Evolutionary conservation across 2,113 vertebrate genomes (phyloP), one percentile per base, ranked within the genome.

Genomic region (Syngnathus scovelli): DNA sequence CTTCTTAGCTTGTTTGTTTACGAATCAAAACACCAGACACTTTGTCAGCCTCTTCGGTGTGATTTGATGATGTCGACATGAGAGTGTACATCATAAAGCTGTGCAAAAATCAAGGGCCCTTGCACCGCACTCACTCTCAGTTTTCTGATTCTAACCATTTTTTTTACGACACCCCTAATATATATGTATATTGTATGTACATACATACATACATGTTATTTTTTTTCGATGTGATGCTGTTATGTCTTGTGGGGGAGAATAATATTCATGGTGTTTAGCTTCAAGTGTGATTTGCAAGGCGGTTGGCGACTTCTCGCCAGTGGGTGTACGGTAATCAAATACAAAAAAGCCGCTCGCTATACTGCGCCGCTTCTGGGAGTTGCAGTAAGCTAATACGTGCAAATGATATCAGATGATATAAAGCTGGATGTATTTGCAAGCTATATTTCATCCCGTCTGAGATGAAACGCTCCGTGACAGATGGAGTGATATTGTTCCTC

Each of bases 401-500:
- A 56, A 74, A 79, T 87, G 79, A 87, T 79, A 71, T 76, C 77
- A 56, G 75, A 79, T 87, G 79, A 87, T 79, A 71, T 76, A 77
- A 74, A 72, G 77, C 77, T 84, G 83, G 86, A 85, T 86, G 79
- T 83, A 67, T 85, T 82, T 78, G 68, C 5, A 56, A 85, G 83
- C 82, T 81, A 84, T 89, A 89, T 90, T 90, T 90, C 79, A 88
- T 85, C 82, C 82, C 84, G 85, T 85, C 83, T 75, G 76, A 85
- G 88, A 89, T 88, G 80, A 86, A 87, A 86, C 84, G 74, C 87
- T 85, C 85, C 85, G 88, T 89, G 89, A 90, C 91, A 92, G 91
- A 92, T 92, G 91, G 90, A 90, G 80, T 82, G 85, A 90, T 89
- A 90, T 89, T 90, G 88, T 89, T 23, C 87, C 86, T 83, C 71